Conservation (phyloP, 2,113 vertebrate genomes). For the Aplodontia rufa region DNA sequence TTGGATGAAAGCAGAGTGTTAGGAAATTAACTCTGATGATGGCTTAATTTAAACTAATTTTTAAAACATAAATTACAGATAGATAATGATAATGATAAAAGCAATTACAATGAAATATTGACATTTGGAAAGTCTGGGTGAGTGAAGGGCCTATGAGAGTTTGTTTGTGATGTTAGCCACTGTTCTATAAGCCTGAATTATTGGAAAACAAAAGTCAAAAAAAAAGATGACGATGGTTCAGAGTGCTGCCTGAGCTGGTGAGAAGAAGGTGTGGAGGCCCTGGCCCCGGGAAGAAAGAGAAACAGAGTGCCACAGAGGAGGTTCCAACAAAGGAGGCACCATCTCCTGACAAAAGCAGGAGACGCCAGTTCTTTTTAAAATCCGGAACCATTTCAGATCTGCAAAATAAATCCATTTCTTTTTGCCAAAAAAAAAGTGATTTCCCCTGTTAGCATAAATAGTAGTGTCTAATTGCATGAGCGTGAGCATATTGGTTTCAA, state of each 20-base stretch:
- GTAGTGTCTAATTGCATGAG: neutral
- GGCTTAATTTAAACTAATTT: neutral
- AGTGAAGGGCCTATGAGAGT: neutral
- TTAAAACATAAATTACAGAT: neutral
- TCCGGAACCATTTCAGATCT: neutral
- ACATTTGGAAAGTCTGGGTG: neutral
- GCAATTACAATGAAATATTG: neutral
- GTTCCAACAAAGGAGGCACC: neutral
- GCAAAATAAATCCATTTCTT: neutral
- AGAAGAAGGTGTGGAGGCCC: neutral
- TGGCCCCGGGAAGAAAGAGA: neutral
- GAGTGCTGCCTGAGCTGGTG: neutral
- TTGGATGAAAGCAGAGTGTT: neutral
- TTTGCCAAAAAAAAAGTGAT: neutral
- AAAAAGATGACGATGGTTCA: neutral
- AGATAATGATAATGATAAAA: neutral
- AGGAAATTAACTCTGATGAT: neutral
- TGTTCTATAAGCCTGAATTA: neutral
- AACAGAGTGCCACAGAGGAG: rapidly evolving
- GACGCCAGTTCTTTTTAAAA: neutral
- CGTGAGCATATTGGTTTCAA: neutral
- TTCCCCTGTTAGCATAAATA: neutral
- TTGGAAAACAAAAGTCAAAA: neutral
- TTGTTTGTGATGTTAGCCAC: neutral
- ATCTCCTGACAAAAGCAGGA: neutral